A percentile compares a stretch with the other conserved stretches of the same genome.
Evolutionary conservation across 2,797 vertebrate genomes (phyloP).

Genomic region (Scomberomorus guttatus): DNA sequence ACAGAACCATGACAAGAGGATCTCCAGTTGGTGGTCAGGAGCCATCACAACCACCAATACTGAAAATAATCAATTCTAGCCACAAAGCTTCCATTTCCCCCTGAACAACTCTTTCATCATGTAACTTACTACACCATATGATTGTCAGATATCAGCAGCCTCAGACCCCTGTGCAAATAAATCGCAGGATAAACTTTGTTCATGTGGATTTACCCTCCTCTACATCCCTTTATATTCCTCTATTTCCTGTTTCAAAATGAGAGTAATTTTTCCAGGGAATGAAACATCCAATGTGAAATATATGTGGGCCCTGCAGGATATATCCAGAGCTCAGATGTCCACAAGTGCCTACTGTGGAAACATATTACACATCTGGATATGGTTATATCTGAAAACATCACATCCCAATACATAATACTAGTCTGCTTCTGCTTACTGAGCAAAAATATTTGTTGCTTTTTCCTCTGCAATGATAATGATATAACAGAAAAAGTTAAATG

Average conservation of each 20-base stretch:
- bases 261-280: constrained; percentile 13
- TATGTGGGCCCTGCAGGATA: constrained; percentile 24
- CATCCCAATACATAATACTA: constrained; percentile 19
- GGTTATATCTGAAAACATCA: constrained; percentile 31
- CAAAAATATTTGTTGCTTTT: constrained; percentile 2
- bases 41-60: neutral
- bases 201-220: neutral
- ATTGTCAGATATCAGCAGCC: neutral
- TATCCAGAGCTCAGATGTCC: constrained; percentile 18
- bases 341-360: constrained; percentile 13
- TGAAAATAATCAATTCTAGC: neutral
- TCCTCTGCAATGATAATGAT: constrained; percentile 8
- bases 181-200: neutral
- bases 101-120: neutral
- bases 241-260: constrained; percentile 45
- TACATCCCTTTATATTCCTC: constrained; percentile 7
- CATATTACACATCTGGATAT: constrained; percentile 55
- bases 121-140: neutral
- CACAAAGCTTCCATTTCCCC: no score
- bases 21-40: neutral
- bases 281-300: constrained; percentile 36
- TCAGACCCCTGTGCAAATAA: neutral
- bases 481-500: neutral
- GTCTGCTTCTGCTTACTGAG: constrained; percentile 39
- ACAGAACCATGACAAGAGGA: neutral